phyloP scores from a whole-genome alignment of 1,140 invertebrate species.

The Heliothis virescens region DNA sequence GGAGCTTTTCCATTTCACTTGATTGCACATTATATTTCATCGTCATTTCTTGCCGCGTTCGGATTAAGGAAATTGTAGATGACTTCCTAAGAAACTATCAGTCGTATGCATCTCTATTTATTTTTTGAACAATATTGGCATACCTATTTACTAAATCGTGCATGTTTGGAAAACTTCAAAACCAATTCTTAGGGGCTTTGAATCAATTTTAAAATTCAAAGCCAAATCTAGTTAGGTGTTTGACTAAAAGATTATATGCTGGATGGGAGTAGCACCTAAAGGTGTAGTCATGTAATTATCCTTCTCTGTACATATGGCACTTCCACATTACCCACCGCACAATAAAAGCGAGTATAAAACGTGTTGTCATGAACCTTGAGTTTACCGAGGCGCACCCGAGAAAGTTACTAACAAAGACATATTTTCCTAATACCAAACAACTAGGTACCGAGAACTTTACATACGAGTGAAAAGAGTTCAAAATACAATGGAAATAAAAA shows the following conservation, averaged over 20 bases:
- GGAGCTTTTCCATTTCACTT: slow-evolving; percentile 64
- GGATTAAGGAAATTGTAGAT: slow-evolving; percentile 46
- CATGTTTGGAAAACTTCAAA: no score
- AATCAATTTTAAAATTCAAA: no score
- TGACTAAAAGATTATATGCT: no score
- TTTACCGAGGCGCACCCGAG: slow-evolving; percentile 48
- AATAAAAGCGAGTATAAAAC: slow-evolving; percentile 47
- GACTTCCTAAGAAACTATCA: not conserved
- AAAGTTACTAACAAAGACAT: slow-evolving; percentile 35
- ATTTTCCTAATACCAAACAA: slow-evolving; percentile 26
- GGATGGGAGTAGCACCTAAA: no score
- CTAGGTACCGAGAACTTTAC: slow-evolving; percentile 42
- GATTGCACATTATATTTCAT: slow-evolving; percentile 75
- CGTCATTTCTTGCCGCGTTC: slow-evolving; percentile 55
- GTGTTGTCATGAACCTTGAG: slow-evolving; percentile 50
- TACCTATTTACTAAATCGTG: no score
- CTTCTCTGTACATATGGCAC: not conserved
- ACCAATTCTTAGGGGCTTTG: no score
- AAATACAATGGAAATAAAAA: slow-evolving; percentile 46
- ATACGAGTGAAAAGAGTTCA: slow-evolving; percentile 49
- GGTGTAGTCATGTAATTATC: slow-evolving; percentile 18
- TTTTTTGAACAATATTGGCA: no score
- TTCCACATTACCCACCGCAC: slow-evolving; percentile 32
- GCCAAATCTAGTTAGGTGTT: no score
- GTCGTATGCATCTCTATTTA: no score